Conservation (phyloP, 1,140 invertebrate genomes). For the Drosophila lowei region DNA sequence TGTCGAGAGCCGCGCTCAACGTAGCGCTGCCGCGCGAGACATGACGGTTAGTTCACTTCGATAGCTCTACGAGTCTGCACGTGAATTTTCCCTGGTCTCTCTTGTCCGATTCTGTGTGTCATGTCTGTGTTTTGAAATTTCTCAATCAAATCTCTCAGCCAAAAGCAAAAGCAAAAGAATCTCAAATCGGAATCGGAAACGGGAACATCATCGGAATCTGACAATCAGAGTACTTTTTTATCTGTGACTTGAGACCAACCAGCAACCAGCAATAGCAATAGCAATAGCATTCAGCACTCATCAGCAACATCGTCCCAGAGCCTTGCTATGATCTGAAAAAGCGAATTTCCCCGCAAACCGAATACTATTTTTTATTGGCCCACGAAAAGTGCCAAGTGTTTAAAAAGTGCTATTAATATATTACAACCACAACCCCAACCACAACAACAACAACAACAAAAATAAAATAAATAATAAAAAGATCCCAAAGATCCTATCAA, state of each 20-base stretch:
- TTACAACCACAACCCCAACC: slow-evolving; percentile 17
- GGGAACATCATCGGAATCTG: slow-evolving; percentile 5
- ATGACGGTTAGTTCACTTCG: slow-evolving; percentile 83
- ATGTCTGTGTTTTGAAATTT: slow-evolving; percentile 27
- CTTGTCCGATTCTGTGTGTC: slow-evolving; percentile 17
- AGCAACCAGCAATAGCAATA: not conserved
- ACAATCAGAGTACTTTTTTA: slow-evolving; percentile 1
- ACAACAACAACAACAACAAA: slow-evolving; percentile 24
- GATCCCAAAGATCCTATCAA: slow-evolving; percentile 1
- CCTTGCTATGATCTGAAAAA: slow-evolving; percentile 12
- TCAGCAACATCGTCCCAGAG: too few relatives aligned
- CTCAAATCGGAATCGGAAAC: slow-evolving; percentile 27
- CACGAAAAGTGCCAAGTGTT: slow-evolving; percentile 61
- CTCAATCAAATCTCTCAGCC: slow-evolving; percentile 23
- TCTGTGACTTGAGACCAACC: slow-evolving; percentile 7
- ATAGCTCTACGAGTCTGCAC: slow-evolving; percentile 83
- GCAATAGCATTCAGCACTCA: too few relatives aligned
- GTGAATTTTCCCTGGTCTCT: slow-evolving; percentile 74
- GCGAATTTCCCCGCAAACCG: slow-evolving; percentile 4
- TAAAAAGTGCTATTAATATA: slow-evolving; percentile 22
- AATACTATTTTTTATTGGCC: slow-evolving; percentile 10
- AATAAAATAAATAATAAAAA: slow-evolving; percentile 17
- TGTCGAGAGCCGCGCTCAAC: slow-evolving; percentile 71
- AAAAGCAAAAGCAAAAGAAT: slow-evolving; percentile 4
- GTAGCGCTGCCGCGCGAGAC: slow-evolving; percentile 76